These are phyloP conservation scores for Lydus trimaculatus DNA, from an alignment of 2,888 invertebrate genomes.

Conservation along the genomic window DNA sequence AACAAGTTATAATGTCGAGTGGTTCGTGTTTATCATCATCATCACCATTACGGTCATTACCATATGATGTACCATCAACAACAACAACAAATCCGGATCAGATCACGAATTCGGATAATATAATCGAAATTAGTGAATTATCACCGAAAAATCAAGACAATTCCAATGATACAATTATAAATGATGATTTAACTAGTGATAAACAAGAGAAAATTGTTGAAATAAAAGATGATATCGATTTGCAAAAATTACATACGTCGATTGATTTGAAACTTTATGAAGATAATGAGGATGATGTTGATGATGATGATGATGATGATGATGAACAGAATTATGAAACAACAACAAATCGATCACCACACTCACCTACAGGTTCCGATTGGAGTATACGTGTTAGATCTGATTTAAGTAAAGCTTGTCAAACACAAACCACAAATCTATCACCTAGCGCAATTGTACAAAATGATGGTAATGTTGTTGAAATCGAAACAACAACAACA, in stretches of 20 bases:
- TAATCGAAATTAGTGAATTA: conserved; percentile 16
- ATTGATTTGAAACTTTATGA: conserved; percentile 22
- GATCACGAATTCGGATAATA: background rate
- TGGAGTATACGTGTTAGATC: conserved; percentile 45
- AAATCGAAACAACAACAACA: conserved; percentile 23
- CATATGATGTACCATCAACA: conserved; percentile 49
- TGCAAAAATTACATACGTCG: conserved; percentile 14
- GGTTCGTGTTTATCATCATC: conserved; percentile 57
- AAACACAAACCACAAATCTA: conserved; percentile 47
- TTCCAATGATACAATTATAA: conserved; percentile 21
- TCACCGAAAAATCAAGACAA: conserved; percentile 16
- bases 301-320: conserved; percentile 32
- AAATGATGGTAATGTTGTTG: conserved; percentile 29
- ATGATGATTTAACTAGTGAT: conserved; percentile 8
- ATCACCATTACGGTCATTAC: conserved; percentile 50
- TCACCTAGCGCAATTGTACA: conserved; percentile 31
- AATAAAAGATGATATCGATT: conserved; percentile 20
- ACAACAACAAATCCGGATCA: conserved; percentile 3
- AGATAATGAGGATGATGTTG: conserved; percentile 20
- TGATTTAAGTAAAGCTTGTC: conserved; percentile 60
- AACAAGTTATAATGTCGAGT: conserved; percentile 64
- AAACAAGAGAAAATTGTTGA: conserved; percentile 10
- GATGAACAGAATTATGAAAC: background rate
- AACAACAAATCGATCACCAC: conserved; percentile 8
- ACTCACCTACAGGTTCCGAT: conserved; percentile 23